Base-by-base conservation (phyloP, 1,140 invertebrate species). In the Rhynchophorus ferrugineus region DNA sequence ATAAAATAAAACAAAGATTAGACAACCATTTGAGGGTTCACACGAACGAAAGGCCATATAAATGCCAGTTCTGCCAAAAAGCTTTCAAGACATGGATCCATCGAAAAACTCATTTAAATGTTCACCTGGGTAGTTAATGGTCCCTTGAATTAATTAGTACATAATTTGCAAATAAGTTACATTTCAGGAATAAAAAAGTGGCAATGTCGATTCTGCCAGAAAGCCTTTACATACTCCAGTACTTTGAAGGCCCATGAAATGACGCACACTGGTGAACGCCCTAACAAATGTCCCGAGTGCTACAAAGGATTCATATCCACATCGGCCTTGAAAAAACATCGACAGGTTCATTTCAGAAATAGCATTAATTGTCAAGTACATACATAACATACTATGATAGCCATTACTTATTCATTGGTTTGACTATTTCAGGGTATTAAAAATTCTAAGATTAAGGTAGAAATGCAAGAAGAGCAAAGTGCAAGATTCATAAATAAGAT, bases 81-180 rank as follows among this genome's bases (percentile, higher is more conserved):
- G 66, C 72, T 0, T 89, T 89, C 63, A 83, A 83, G 53, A 89
- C 89, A 64, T 79, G 79, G 13, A 85, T 83, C n/a, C 85, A 89
- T 65, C 69, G 89, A 16, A 87, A 89, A 63, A 85, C 85, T 7
- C 87, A 90, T 64, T 68, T 87, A 20, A 73, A 85, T 3, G 74
- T 85, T 2, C 86, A 89, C 66, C 88, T 84, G 0, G 86, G 85
- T 0, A 84, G 87, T 29, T 6, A 29, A 29, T n/a, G n/a, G n/a
- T n/a, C n/a, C 63, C 86, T 85, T 61, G 85, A 85, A 0, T 88
- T 87, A 60, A 68, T 65, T 0, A 77, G 75, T 60, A 78, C 76
- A 17, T 89, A 84, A 84, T 89, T 86, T 64, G n/a, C n/a, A n/a
- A n/a, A n/a, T n/a, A n/a, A n/a, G n/a, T n/a, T n/a, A n/a, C n/a